Conservation (phyloP, 2,113 vertebrate species). For the Oriolus oriolus region DNA sequence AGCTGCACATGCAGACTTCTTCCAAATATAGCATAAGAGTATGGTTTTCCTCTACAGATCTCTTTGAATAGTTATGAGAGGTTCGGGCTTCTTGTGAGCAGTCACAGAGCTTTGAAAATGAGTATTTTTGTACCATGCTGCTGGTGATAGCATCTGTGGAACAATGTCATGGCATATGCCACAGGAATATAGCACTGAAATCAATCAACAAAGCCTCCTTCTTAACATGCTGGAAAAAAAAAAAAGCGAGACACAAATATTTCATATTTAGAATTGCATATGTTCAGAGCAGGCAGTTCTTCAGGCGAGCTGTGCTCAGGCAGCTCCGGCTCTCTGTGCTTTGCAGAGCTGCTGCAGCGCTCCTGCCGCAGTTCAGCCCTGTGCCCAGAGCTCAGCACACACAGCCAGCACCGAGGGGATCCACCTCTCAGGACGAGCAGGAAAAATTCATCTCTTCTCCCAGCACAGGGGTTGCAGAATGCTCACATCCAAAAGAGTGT, state of each 20-base stretch:
- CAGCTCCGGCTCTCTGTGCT: background rate
- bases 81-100: background rate
- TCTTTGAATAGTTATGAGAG: background rate
- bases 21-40: background rate
- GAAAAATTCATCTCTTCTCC: background rate
- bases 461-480: background rate
- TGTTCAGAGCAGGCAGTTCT: background rate
- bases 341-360: background rate
- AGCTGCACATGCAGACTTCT: background rate
- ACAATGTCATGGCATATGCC: slow-evolving; percentile 7
- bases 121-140: background rate
- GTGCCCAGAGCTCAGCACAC: background rate
- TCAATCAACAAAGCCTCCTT: background rate
- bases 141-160: slow-evolving; percentile 26
- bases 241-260: background rate
- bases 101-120: background rate
- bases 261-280: background rate
- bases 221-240: background rate
- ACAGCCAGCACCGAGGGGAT: background rate
- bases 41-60: background rate
- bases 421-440: background rate
- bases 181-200: slow-evolving; percentile 1
- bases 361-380: background rate
- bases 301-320: background rate
- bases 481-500: background rate